Conservation (phyloP, 2,888 invertebrate genomes). For the Caenorhabditis wallacei region DNA sequence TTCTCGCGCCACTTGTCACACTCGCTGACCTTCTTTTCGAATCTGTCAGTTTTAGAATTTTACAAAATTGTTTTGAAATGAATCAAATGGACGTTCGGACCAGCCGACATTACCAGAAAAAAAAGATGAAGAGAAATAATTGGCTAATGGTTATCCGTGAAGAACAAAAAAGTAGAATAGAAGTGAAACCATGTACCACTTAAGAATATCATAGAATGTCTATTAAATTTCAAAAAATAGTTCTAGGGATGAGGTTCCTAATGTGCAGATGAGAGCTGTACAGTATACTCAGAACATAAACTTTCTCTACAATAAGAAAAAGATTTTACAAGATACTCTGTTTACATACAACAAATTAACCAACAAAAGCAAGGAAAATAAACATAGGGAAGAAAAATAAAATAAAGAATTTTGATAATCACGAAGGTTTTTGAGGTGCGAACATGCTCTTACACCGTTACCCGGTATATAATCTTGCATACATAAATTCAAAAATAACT, state of each 20-base stretch:
- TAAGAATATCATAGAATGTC: too few relatives aligned
- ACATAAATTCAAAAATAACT: constrained; percentile 26
- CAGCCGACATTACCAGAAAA: constrained; percentile 40
- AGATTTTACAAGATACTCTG: too few relatives aligned
- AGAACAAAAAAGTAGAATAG: constrained; percentile 4
- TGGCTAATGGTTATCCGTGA: background rate
- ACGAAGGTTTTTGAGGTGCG: constrained; percentile 2
- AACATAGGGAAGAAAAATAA: background rate
- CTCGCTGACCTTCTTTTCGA: constrained; percentile 54
- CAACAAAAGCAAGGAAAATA: background rate
- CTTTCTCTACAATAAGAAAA: too few relatives aligned
- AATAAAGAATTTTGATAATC: background rate
- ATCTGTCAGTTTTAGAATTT: constrained; percentile 45
- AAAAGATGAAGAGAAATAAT: background rate
- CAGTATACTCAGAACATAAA: too few relatives aligned
- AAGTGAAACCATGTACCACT: background rate
- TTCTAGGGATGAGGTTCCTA: too few relatives aligned
- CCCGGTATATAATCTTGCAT: background rate
- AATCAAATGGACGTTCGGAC: constrained; percentile 39
- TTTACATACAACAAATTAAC: constrained; percentile 10
- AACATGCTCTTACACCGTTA: constrained; percentile 50
- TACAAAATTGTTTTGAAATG: background rate
- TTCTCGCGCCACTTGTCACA: constrained; percentile 66
- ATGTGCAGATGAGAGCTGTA: too few relatives aligned
- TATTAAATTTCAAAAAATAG: too few relatives aligned